Evolutionary conservation across 2,797 vertebrate genomes (phyloP), one percentile per base, ranked within the genome.

Genomic region (Tenualosa thibaudeaui): DNA sequence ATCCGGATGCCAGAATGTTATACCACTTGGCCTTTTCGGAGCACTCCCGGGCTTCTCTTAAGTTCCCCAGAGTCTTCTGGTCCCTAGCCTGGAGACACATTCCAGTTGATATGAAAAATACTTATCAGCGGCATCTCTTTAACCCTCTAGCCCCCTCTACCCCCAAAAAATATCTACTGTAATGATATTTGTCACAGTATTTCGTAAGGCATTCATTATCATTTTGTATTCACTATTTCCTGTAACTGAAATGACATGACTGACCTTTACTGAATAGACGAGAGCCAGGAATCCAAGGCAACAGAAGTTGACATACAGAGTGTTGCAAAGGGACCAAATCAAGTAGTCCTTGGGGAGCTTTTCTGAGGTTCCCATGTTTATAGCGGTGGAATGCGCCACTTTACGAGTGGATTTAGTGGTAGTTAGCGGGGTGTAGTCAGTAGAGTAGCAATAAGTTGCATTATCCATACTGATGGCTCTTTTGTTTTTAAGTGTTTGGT

Each of bases 11-110:
- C 94, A 99, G 95, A 85, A 96, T 95, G 89, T 99, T 99, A 96
- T 97, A 98, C 95, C 97, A 98, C 86, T 96, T 97, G 3, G 98
- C 98, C 88, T 95, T 98, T 94, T 96, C 97, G 1, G 97, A 96
- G 22, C 96, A 96, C 87, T 94, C 96, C 90, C 92, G 96, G 15
- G 98, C 97, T 0, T 96, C 93, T 89, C 96, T 96, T 92, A 98
- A 91, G 31, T 99, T 97, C 0, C 98, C 98, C 0, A 96, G 92
- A 49, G 97, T 96, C 89, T 97, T 99, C 93, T 96, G 95, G 89
- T 99, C 98, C 86, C 97, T 92, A 3, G 98, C 97, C 98, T 99
- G 40, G 5, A 78, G 71, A 46, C 37, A 78, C 37, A 78, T 22
- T 13, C 26, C 65, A 71, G 5, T 78, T 78, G 0, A 22, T 22